A percentile compares a stretch with the other conserved stretches of the same genome.
Conservation (phyloP, 2,113 vertebrate species). For the Dendrocopos noguchii region DNA sequence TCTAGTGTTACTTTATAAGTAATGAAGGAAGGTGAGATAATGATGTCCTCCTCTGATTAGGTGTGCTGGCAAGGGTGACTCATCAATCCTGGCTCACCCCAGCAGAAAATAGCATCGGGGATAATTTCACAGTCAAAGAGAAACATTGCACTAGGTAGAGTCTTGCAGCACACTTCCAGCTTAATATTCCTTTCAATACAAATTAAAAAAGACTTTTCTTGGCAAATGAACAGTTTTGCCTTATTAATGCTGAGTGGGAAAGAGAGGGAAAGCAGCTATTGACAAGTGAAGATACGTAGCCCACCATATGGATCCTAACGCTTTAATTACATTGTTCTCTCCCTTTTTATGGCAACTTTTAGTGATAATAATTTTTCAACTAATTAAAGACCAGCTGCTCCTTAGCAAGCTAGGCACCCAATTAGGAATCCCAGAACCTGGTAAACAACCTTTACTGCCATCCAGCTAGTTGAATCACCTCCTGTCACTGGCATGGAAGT, state of each 20-base stretch:
- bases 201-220: slow-evolving; percentile 19
- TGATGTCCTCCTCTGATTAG: slow-evolving; percentile 13
- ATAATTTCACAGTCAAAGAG: slow-evolving; percentile 54
- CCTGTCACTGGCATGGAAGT: slow-evolving; percentile 71
- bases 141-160: slow-evolving; percentile 10
- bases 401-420: slow-evolving; percentile 77
- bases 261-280: slow-evolving; percentile 64
- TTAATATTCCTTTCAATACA: slow-evolving; percentile 29
- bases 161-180: slow-evolving; percentile 25
- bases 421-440: slow-evolving; percentile 79
- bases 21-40: slow-evolving; percentile 35
- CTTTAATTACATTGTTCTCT: slow-evolving; percentile 82
- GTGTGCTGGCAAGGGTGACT: slow-evolving; percentile 6
- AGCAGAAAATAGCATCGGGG: background rate
- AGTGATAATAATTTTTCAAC: slow-evolving; percentile 84
- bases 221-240: slow-evolving; percentile 49
- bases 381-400: slow-evolving; percentile 87
- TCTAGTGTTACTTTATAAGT: slow-evolving; percentile 3
- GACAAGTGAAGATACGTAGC: slow-evolving; percentile 66
- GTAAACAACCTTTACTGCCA: slow-evolving; percentile 80
- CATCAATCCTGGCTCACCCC: background rate
- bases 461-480: slow-evolving; percentile 78
- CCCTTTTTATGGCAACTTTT: slow-evolving; percentile 78
- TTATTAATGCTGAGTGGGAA: slow-evolving; percentile 46
- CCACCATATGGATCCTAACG: slow-evolving; percentile 77